These are phyloP conservation scores for Drosophila greeni DNA, from an alignment of 2,888 invertebrate species.

Conservation along the genomic window DNA sequence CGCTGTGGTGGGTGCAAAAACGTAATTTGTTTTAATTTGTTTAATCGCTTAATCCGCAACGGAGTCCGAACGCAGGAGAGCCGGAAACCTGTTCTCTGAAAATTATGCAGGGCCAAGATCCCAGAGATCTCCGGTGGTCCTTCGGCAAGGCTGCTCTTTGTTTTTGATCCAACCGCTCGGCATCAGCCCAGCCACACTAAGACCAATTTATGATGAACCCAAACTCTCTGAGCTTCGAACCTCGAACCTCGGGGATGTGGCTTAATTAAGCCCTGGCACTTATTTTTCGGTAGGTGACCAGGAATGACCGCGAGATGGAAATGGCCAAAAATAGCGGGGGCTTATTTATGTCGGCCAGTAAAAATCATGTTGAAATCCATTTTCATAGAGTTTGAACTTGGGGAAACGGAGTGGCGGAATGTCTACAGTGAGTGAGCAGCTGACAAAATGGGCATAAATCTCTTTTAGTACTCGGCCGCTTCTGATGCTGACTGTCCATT, in stretches of 20 bases:
- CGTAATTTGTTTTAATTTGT: slow-evolving; percentile 76
- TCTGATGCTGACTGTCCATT: slow-evolving; percentile 67
- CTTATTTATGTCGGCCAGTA: slow-evolving; percentile 56
- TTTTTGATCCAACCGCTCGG: slow-evolving; percentile 60
- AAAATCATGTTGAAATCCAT: slow-evolving; percentile 65
- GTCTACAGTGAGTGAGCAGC: slow-evolving; percentile 52
- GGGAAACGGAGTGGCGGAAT: slow-evolving; percentile 22
- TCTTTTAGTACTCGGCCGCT: slow-evolving; percentile 69
- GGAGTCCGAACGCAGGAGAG: slow-evolving; percentile 2
- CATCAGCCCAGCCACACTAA: slow-evolving; percentile 48
- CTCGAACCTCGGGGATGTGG: slow-evolving; percentile 27
- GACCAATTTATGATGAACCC: slow-evolving; percentile 65
- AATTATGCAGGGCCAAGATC: slow-evolving; percentile 52
- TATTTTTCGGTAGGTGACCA: slow-evolving; percentile 45
- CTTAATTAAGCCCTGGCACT: slow-evolving; percentile 71
- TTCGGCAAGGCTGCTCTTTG: slow-evolving; percentile 64
- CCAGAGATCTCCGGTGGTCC: slow-evolving; percentile 64
- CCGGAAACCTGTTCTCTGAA: slow-evolving; percentile 48
- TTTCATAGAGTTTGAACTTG: slow-evolving; percentile 37
- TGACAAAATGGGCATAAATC: slow-evolving; percentile 73
- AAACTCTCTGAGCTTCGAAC: background rate
- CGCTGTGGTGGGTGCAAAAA: slow-evolving; percentile 72
- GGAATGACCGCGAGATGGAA: slow-evolving; percentile 10
- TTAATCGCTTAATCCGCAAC: slow-evolving; percentile 74
- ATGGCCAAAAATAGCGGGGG: slow-evolving; percentile 26